Base-by-base conservation (phyloP, 2,113 vertebrate species). In the Scytalopus superciliaris region DNA sequence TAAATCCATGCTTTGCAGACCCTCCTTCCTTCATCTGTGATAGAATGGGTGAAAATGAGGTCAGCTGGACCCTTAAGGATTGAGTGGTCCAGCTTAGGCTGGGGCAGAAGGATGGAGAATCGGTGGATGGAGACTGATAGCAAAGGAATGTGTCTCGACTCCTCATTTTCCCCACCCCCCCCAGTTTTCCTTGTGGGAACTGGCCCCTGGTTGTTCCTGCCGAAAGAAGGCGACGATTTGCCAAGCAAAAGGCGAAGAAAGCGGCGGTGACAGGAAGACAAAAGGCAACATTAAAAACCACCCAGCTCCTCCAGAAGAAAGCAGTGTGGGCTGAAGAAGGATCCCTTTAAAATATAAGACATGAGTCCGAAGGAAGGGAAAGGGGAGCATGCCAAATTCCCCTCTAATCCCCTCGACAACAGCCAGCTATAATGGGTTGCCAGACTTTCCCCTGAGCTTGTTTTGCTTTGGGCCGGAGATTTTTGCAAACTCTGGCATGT, bases 321-420 rank as follows among this genome's bases (percentile, higher is more conserved):
- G n/a, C 63, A 40, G 80, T 4, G 45, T 56, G 82, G 62, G 70
- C 90, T 56, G 82, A 91, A 87, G 87, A 76, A 87, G 37, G 87
- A 24, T 92, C 89, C 84, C 96, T 87, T 94, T 94, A 91, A 93
- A 93, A 72, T 95, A 75, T 62, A 81, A 92, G 94, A 84, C 84
- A 12, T 90, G 68, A 91, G 94, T 90, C 53, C 2, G 73, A 90
- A 78, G 91, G 93, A 86, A 95, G 64, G 90, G 59, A 79, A 81
- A 92, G 75, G 78, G 95, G 93, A 89, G 67, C 37, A 42, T 95
- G 89, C 83, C 90, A 97, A 94, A 95, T 97, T 97, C 94, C 50
- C 83, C 90, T 84, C 92, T 96, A 96, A 96, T 97, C 95, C 82
- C 92, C 97, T 70, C 52, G 25, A 94, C 94, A 90, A 87, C 88